Evolutionary conservation across 1,140 invertebrate species (phyloP), one percentile per base, ranked within the genome.

Genomic region (Aricia agestis): DNA sequence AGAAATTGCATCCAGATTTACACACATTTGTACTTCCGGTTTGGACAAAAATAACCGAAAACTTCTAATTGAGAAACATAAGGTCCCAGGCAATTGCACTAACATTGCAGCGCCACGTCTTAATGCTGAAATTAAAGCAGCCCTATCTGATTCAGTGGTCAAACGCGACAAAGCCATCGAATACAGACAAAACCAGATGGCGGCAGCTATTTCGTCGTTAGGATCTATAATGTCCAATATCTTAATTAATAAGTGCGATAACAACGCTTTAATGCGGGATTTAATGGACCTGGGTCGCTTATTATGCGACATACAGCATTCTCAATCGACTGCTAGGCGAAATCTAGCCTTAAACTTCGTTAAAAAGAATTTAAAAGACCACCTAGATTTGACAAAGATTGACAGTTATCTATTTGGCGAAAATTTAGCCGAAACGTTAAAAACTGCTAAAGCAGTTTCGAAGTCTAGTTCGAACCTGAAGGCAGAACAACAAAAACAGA

Each of bases 291-390:
- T 18, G 2, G 65, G 45, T 32, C 41, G 59, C 2, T 18, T 74
- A 10, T 19, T 74, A 6, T 74, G 69, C 25, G 73, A 74, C 19
- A 18, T 31, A 13, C 67, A 69, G 42, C 6, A 73, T 18, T 18
- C 6, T 18, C 58, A 73, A 17, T 73, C 76, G 0, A 18, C 42
- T 1, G 71, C 69, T 11, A 66, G 76, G 41, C 61, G 73, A 58
- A 70, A 59, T 65, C 70, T 73, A 18, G 17, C 71, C 0, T 17
- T 72, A 7, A 66, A 9, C 36, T 65, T 17, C 31, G 1, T 76
- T 9, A 78, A 74, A 67, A 76, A 73, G 66, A 72, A 76, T 10
- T 17, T 78, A 18, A 73, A 71, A 63, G 73, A 74, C 17, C 71
- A 76, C n/a, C 19, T 78, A 17, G 5, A 2, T 11, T 57, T 17